Base-by-base conservation (phyloP, 2,797 vertebrate species). In the Aselliscus stoliczkanus region DNA sequence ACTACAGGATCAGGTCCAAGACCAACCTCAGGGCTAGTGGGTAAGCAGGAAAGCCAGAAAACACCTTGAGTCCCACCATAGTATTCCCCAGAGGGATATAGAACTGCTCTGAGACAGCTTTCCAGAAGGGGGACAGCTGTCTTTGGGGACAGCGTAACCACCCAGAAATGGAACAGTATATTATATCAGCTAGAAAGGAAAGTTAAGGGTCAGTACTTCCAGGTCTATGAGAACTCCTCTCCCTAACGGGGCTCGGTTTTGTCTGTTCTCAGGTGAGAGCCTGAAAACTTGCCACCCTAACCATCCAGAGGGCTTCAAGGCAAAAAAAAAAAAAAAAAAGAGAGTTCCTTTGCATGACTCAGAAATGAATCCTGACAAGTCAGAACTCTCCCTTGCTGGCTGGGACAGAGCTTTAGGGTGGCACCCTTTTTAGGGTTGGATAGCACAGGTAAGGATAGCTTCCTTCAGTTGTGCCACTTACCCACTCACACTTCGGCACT, bases 401-500 rank as follows among this genome's bases (percentile, higher is more conserved):
- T 50, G 15, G 9, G 21, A 81, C 21, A 69, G 47, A 67, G 34
- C 20, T 67, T 27, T 27, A 2, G 15, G 5, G 18, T 20, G 47
- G 25, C 2, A 29, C 37, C 47, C 42, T 1, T 5, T 86, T 54
- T n/a, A 69, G 37, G 21, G 39, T 14, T 76, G 56, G 47, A 42
- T 27, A 60, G 6, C 31, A 50, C 44, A 87, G 52, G 37, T n/a
- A n/a, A n/a, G n/a, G n/a, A n/a, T n/a, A 80, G 23, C 0, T 37
- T 64, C 31, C 62, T 44, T 31, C 12, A 67, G 34, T 17, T 65
- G 5, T 54, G 9, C 10, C 20, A 95, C 97, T 98, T 90, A 98
- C 97, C 97, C 92, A 96, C n/a, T 96, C 93, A 75, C 97, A 98
- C 54, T 7, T 93, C 67, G 97, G 96, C 8, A 90, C 29, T 47